Evolutionary conservation across 2,888 invertebrate species (phyloP), one percentile per base, ranked within the genome.

Genomic region (Drosophila setosimentum): DNA sequence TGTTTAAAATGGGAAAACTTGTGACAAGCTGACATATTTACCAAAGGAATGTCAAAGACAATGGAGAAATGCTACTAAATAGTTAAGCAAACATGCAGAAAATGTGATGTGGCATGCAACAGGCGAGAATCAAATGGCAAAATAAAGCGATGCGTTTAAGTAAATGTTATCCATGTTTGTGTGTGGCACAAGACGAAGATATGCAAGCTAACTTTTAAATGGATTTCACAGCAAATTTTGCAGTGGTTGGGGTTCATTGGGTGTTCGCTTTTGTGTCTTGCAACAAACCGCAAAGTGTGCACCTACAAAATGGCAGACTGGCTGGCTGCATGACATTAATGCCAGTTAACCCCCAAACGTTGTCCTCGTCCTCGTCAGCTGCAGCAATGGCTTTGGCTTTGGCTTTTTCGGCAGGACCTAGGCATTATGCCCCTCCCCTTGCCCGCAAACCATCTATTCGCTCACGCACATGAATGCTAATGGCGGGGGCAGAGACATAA

Each of bases 281-380:
- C 78, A 78, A 57, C 62, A 80, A 78, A 73, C 86, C 86, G 68
- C 82, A 81, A 81, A 81, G 74, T 81, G 82, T 60, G 78, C 85
- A 84, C 72, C 87, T 76, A 75, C 74, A 71, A 70, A 87, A 76
- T 76, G 73, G 48, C 80, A 76, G 82, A 69, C 83, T 74, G 82
- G 57, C 87, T 75, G 89, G 57, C 81, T 73, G 89, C 72, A 73
- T 90, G 85, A 84, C 91, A 85, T 85, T 85, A 85, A 90, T 85
- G 91, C 85, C 91, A 90, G 87, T 90, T 85, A 90, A 85, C 87
- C 89, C 89, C 91, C 89, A 78, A 85, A 83, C 82, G 89, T 80
- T 81, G 87, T 77, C 61, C 73, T 74, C 81, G 72, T 80, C 81
- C 70, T 80, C 71, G 73, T 82, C 83, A 85, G 76, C 83, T 74